These are phyloP conservation scores for Sepiola atlantica DNA, from an alignment of 2,888 invertebrate genomes.

Conservation along the genomic window DNA sequence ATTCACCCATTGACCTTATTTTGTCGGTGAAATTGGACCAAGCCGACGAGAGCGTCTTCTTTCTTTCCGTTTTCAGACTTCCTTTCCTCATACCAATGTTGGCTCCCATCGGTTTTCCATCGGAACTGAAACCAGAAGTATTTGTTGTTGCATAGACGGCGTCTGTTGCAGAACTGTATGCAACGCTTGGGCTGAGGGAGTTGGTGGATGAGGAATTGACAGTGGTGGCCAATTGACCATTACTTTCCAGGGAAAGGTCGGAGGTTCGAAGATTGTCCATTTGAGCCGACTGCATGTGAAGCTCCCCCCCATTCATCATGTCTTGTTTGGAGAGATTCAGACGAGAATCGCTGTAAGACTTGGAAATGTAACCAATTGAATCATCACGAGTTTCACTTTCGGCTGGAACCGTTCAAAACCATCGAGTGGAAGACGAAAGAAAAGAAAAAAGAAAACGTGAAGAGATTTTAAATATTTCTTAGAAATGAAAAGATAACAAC, in stretches of 20 bases:
- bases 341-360: slow-evolving; percentile 47
- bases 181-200: not conserved
- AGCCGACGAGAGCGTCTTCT: slow-evolving; percentile 89
- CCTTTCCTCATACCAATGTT: slow-evolving; percentile 47
- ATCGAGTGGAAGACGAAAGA: not conserved
- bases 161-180: slow-evolving; percentile 41
- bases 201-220: not conserved
- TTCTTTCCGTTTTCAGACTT: slow-evolving; percentile 77
- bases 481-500: not conserved
- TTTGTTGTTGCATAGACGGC: not conserved
- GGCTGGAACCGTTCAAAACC: not conserved
- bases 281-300: not conserved
- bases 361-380: slow-evolving; percentile 8
- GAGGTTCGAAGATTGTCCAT: not conserved
- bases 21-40: slow-evolving; percentile 85
- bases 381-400: not conserved
- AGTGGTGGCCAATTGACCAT: not conserved
- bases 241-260: not conserved
- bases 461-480: not conserved
- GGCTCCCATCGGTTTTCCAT: not conserved
- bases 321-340: slow-evolving; percentile 40
- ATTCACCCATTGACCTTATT: slow-evolving; percentile 64
- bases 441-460: not conserved
- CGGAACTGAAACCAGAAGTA: not conserved
- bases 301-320: not conserved